Conservation (phyloP, 1,140 invertebrate species). For the Drosophila jambulina region DNA sequence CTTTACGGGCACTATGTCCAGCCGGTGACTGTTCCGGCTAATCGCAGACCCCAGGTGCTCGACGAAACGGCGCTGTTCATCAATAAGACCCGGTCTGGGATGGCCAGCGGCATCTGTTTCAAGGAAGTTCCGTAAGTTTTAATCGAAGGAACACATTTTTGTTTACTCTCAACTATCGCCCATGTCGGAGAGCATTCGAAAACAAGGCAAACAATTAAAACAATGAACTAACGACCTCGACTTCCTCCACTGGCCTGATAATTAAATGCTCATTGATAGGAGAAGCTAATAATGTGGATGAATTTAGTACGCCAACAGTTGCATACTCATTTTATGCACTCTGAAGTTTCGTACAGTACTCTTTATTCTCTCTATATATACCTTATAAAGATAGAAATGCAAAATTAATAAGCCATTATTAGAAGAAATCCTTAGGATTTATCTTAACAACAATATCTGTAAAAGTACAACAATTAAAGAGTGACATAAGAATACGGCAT, state of each 20-base stretch:
- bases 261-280: constrained; percentile 58
- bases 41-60: constrained; percentile 45
- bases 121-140: constrained; percentile 87
- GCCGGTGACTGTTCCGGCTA: constrained; percentile 17
- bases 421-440: background rate
- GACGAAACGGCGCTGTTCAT: constrained; percentile 78
- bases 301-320: constrained; percentile 16
- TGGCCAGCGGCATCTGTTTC: constrained; percentile 86
- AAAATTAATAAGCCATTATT: background rate
- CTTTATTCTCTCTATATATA: background rate
- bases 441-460: background rate
- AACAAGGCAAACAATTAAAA: constrained; percentile 49
- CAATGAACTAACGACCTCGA: constrained; percentile 70
- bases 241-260: constrained; percentile 74
- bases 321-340: background rate
- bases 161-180: constrained; percentile 30
- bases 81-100: constrained; percentile 73
- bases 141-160: constrained; percentile 6
- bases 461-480: background rate
- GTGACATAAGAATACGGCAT: too few species aligned
- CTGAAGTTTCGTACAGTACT: background rate
- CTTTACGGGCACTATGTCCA: constrained; percentile 61
- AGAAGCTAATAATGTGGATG: constrained; percentile 13
- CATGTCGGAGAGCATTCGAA: constrained; percentile 41
- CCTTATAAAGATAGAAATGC: background rate